These are phyloP conservation scores for Brachypterus glaber DNA, from an alignment of 2,888 invertebrate species.

Conservation along the genomic window DNA sequence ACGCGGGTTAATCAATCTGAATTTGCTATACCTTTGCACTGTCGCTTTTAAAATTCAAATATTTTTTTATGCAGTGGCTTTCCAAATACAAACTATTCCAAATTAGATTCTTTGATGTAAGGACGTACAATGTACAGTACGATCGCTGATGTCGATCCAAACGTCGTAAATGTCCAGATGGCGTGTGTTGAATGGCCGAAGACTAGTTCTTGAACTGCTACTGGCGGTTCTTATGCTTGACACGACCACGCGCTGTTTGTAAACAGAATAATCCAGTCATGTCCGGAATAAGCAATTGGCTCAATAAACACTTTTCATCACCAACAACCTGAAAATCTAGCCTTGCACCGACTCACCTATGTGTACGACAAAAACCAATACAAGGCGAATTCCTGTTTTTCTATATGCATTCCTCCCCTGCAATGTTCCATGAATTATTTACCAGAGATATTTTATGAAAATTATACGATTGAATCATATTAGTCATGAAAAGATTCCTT, in stretches of 20 bases:
- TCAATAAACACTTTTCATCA: constrained; percentile 15
- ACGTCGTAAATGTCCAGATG: constrained; percentile 24
- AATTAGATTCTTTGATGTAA: too few species aligned
- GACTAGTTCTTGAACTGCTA: constrained; percentile 17
- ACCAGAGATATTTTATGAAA: too few species aligned
- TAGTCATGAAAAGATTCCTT: too few species aligned
- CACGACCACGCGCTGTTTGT: constrained; percentile 37
- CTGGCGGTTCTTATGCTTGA: constrained; percentile 32
- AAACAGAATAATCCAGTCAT: constrained; percentile 39
- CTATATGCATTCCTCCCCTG: too few species aligned
- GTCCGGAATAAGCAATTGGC: constrained; percentile 35
- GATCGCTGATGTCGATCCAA: constrained; percentile 10
- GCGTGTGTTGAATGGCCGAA: constrained; percentile 23
- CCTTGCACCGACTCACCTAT: background rate
- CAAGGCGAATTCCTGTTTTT: constrained; percentile 8
- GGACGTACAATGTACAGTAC: too few species aligned
- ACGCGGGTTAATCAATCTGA: too few species aligned
- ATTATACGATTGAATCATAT: too few species aligned
- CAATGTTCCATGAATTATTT: too few species aligned
- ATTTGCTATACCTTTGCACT: too few species aligned
- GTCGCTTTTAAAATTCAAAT: too few species aligned
- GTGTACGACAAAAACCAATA: constrained; percentile 5
- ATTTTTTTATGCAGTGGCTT: too few species aligned
- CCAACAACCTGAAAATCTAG: background rate
- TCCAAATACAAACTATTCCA: too few species aligned